Evolutionary conservation across 2,888 invertebrate species (phyloP).

Genomic region (Muschampia plurimacula): DNA sequence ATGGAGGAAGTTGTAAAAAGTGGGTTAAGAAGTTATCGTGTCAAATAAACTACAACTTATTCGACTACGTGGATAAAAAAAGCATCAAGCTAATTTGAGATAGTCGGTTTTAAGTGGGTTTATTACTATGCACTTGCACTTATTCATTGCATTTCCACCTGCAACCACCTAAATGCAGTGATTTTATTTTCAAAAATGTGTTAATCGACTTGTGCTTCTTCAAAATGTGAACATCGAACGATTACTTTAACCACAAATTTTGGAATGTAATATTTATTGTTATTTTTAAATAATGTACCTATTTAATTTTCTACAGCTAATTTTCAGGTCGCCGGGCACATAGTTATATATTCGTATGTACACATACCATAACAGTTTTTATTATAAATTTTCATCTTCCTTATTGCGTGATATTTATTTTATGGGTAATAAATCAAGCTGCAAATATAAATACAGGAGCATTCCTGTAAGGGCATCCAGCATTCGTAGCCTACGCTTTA

Average conservation of each 20-base stretch:
- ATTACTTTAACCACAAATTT: not conserved
- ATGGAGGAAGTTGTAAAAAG: constrained; percentile 33
- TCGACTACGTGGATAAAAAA: constrained; percentile 25
- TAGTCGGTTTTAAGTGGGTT: constrained; percentile 20
- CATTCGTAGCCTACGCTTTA: too few species aligned
- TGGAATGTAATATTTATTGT: too few species aligned
- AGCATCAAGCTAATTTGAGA: constrained; percentile 18
- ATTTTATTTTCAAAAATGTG: not conserved
- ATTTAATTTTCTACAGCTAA: too few species aligned
- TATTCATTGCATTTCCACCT: constrained; percentile 6
- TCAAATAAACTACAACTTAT: constrained; percentile 26
- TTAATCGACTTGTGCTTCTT: not conserved
- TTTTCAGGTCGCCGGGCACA: too few species aligned
- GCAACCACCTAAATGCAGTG: not conserved
- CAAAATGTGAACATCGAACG: not conserved
- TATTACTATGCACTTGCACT: not conserved
- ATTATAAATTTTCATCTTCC: too few species aligned
- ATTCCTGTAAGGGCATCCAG: too few species aligned
- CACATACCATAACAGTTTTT: too few species aligned
- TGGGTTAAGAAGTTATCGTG: constrained; percentile 36
- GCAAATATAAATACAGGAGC: too few species aligned
- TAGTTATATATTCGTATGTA: too few species aligned
- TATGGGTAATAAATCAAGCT: too few species aligned
- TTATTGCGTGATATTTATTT: too few species aligned
- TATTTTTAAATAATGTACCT: too few species aligned